phyloP scores from a whole-genome alignment of 1,140 invertebrate genomes.

The Brachionus koreanus region DNA sequence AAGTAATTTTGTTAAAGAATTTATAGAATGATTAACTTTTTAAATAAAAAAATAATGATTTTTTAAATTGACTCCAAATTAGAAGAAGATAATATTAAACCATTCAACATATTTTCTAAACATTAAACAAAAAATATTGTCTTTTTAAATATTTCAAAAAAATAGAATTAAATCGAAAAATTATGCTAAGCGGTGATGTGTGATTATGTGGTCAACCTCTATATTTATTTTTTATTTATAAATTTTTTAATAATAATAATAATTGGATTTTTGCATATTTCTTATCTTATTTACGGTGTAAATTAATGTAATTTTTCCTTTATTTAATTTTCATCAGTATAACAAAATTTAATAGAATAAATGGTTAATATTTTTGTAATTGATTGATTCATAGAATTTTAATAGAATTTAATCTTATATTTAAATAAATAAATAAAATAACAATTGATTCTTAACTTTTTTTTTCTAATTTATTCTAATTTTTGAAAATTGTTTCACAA shows the following conservation, averaged over 20 bases:
- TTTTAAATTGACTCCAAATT: not conserved
- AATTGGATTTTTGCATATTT: not conserved
- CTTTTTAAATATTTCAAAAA: not conserved
- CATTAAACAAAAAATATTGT: not conserved
- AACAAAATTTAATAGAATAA: not conserved
- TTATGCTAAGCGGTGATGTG: not conserved
- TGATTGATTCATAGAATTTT: not conserved
- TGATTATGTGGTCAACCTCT: not conserved
- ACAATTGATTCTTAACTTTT: not conserved
- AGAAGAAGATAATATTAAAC: not conserved
- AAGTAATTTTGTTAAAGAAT: slow-evolving; percentile 11
- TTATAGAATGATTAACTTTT: slow-evolving; percentile 31
- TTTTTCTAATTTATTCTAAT: not conserved
- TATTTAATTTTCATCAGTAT: not conserved
- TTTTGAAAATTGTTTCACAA: too few species aligned
- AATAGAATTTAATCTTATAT: not conserved
- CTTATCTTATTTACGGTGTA: not conserved
- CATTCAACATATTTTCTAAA: not conserved
- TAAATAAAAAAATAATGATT: not conserved
- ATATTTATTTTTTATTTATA: not conserved
- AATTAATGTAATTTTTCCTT: slow-evolving; percentile 3
- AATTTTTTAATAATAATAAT: not conserved
- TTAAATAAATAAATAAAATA: not conserved
- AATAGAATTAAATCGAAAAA: not conserved
- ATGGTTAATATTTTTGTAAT: not conserved